Base-by-base conservation (phyloP, 2,888 invertebrate genomes). In the Glaucopsyche alexis region DNA sequence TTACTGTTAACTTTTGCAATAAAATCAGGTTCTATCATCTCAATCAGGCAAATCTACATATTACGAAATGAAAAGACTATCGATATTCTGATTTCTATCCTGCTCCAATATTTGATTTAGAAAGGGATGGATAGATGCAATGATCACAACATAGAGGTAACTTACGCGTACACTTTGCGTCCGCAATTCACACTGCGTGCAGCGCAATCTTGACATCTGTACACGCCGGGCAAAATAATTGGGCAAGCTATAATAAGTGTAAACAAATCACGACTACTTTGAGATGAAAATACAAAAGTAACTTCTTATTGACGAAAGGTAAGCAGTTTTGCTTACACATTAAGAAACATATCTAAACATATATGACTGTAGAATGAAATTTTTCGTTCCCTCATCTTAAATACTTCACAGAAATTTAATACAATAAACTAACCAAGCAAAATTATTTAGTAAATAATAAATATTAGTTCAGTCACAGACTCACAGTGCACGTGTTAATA, bases 151-250 rank as follows among this genome's bases (percentile, higher is more conserved):
- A 60, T 69, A 75, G 73, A 75, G 71, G 72, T 74, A 71, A 91
- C 91, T 91, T 85, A 91, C 91, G 77, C 87, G 86, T 81, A 82
- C 81, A 78, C 84, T 82, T 83, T 86, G 86, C 82, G 83, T 81
- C 79, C 83, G 87, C 80, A 86, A 87, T 83, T 85, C 83, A 86
- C 88, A 87, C 80, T 83, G 80, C 74, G 87, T 72, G 78, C 85
- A 85, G 60, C 88, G 88, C 77, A 89, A 87, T 80, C 84, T 81
- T 83, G 87, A 84, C 84, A 91, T 91, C 91, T 92, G 88, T 38
- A 74, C 70, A 74, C 67, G 74, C 47, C 72, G 74, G 73, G 66
- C 67, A 47, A 47, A 69, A 49, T 47, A 60, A 60, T 60, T 60
- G 60, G 29, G 45, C 19, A 69, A 19, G 66, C 40, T 42, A 66